Base-by-base conservation (phyloP, 2,888 invertebrate species). In the Drosophila meridiana region DNA sequence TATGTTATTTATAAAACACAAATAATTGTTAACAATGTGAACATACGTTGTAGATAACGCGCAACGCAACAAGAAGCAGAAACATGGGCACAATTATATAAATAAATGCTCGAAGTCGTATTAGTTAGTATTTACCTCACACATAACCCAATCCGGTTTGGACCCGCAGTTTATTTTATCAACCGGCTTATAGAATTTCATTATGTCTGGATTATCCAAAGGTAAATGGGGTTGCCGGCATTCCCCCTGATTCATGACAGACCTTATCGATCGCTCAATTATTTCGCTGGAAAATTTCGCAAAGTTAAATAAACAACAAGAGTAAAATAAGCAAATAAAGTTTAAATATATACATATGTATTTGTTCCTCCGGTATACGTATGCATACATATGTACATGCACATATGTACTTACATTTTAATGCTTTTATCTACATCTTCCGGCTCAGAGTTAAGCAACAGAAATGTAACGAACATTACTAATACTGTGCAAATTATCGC, bases 161-260 rank as follows among this genome's bases (percentile, higher is more conserved):
- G 89, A 93, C 13, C 94, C 94, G 90, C 98, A 98, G 14, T 94
- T 93, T 3, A 98, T 93, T 67, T 89, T 86, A 0, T 95, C 94
- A 0, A 95, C 94, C 14, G 95, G 94, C 13, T 94, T 92, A 69
- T 97, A 95, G 83, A 96, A 97, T 90, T 95, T 95, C 93, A 95
- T 95, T 42, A 98, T 96, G 83, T 96, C 96, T 8, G 95, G 95
- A 73, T 96, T 95, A 85, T 95, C 94, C 40, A 96, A 93, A 8
- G 96, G 95, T 69, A 97, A 92, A 58, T 94, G 92, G 0, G 96
- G 96, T 82, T 95, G 94, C 77, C 94, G 95, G 80, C 96, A 96
- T 34, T 94, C 94, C 55, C 92, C 92, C 64, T 92, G 92, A 87
- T 94, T 94, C 63, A 93, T 92, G 61, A 90, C 80, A 2, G 93